Evolutionary conservation across 2,113 vertebrate species (phyloP).

Genomic region (Perca fluviatilis): DNA sequence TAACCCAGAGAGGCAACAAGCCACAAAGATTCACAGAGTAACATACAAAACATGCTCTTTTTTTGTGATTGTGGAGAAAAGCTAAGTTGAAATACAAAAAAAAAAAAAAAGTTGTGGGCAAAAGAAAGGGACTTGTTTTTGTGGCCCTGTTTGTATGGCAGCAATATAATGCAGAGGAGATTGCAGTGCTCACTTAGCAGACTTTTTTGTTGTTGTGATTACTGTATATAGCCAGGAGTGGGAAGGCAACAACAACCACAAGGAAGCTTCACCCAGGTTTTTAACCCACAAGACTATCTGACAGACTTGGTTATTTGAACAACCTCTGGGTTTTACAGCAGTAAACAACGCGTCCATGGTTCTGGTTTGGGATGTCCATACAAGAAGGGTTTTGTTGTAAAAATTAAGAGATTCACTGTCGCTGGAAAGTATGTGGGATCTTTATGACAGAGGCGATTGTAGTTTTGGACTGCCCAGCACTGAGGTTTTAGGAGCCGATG

Average conservation of each 20-base stretch:
- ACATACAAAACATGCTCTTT: slow-evolving; percentile 21
- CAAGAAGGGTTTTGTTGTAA: slow-evolving; percentile 69
- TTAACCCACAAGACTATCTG: slow-evolving; percentile 12
- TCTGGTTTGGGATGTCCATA: slow-evolving; percentile 55
- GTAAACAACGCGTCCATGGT: slow-evolving; percentile 67
- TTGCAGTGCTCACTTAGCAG: slow-evolving; percentile 1
- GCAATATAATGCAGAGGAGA: slow-evolving; percentile 53
- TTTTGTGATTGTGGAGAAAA: slow-evolving; percentile 45
- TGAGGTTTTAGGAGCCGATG: slow-evolving; percentile 31
- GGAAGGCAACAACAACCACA: slow-evolving; percentile 40
- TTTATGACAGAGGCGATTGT: slow-evolving; percentile 59
- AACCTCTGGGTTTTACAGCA: background rate
- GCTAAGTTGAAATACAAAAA: slow-evolving; percentile 33
- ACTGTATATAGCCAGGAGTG: slow-evolving; percentile 18
- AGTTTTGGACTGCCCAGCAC: slow-evolving; percentile 4
- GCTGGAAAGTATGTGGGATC: slow-evolving; percentile 58
- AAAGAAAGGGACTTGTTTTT: slow-evolving; percentile 34
- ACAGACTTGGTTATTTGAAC: slow-evolving; percentile 40
- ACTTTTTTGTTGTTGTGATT: slow-evolving; percentile 40
- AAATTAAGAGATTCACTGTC: slow-evolving; percentile 58
- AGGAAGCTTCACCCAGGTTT: slow-evolving; percentile 32
- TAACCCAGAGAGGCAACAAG: slow-evolving; percentile 17
- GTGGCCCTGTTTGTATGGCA: slow-evolving; percentile 39
- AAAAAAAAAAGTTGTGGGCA: slow-evolving; percentile 4
- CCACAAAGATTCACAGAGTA: background rate